These are phyloP conservation scores for Drosophila kambysellisi DNA, from an alignment of 2,888 invertebrate species.

Conservation along the genomic window DNA sequence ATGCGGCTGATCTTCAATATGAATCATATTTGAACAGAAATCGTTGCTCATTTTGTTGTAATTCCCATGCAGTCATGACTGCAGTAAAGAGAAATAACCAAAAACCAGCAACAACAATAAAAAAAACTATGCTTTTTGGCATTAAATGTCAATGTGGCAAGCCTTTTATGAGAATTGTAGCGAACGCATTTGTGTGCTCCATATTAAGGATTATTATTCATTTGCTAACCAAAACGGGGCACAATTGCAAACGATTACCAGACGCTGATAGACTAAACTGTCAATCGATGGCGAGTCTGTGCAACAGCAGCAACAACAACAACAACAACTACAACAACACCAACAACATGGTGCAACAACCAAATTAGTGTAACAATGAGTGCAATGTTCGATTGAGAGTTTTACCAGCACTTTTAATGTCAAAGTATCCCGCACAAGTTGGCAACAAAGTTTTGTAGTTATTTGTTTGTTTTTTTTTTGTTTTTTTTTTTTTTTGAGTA, in stretches of 20 bases:
- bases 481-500: constrained; percentile 10
- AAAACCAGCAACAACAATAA: constrained; percentile 1
- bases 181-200: constrained; percentile 73
- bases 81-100: background rate
- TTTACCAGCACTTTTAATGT: constrained; percentile 24
- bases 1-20: constrained; percentile 32
- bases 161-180: constrained; percentile 76
- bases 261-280: constrained; percentile 73
- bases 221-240: constrained; percentile 68
- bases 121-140: constrained; percentile 45
- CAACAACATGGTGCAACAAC: constrained; percentile 34
- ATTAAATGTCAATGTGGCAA: constrained; percentile 70
- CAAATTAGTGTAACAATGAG: constrained; percentile 76
- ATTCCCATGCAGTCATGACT: constrained; percentile 45
- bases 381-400: constrained; percentile 29
- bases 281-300: constrained; percentile 48
- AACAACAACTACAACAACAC: constrained; percentile 24
- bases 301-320: constrained; percentile 5
- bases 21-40: constrained; percentile 27
- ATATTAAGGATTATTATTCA: constrained; percentile 78
- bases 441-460: constrained; percentile 65
- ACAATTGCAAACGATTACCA: constrained; percentile 71
- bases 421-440: constrained; percentile 46
- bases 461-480: constrained; percentile 17
- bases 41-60: constrained; percentile 49